Percentiles rank a stretch among this genome's conserved stretches.
Conservation (phyloP, 2,888 invertebrate genomes). For the Bhutanitis thaidina region DNA sequence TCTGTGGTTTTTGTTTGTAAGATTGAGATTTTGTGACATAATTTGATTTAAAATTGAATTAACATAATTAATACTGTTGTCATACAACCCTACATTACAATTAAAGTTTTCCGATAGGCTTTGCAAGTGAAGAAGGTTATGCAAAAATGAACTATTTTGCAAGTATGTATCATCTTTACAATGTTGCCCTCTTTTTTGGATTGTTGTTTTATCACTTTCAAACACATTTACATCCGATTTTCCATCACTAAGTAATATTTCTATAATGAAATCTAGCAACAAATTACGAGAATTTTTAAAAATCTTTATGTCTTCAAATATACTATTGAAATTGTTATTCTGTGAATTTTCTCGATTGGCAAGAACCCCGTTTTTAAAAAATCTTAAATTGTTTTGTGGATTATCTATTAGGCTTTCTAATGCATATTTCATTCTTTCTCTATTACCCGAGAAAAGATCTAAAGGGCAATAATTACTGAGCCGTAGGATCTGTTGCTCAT, state of each 20-base stretch:
- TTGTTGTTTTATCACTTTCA: conserved; percentile 11
- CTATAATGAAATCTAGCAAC: conserved; percentile 54
- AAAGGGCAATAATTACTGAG: conserved; percentile 85
- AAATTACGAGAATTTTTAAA: conserved; percentile 38
- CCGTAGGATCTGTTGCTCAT: conserved; percentile 66
- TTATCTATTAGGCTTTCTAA: conserved; percentile 69
- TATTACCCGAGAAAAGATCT: conserved; percentile 84
- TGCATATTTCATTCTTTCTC: conserved; percentile 75
- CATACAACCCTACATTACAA: conserved; percentile 22
- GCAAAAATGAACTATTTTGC: conserved; percentile 35
- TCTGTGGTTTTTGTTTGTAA: conserved; percentile 32
- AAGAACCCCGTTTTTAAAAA: conserved; percentile 69
- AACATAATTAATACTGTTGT: conserved; percentile 44
- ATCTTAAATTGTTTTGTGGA: conserved; percentile 83
- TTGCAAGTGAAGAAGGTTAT: conserved; percentile 51
- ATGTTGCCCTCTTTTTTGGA: conserved; percentile 14
- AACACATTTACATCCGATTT: conserved; percentile 21
- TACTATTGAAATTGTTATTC: conserved; percentile 30
- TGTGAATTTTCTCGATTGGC: conserved; percentile 46
- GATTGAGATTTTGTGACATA: conserved; percentile 34
- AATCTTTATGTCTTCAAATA: conserved; percentile 34
- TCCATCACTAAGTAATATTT: conserved; percentile 40
- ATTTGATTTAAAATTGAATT: conserved; percentile 38
- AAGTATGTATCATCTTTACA: conserved; percentile 36
- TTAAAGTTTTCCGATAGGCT: conserved; percentile 40